Base-by-base conservation (phyloP, 1,140 invertebrate genomes). In the Rhopalosiphum maidis region DNA sequence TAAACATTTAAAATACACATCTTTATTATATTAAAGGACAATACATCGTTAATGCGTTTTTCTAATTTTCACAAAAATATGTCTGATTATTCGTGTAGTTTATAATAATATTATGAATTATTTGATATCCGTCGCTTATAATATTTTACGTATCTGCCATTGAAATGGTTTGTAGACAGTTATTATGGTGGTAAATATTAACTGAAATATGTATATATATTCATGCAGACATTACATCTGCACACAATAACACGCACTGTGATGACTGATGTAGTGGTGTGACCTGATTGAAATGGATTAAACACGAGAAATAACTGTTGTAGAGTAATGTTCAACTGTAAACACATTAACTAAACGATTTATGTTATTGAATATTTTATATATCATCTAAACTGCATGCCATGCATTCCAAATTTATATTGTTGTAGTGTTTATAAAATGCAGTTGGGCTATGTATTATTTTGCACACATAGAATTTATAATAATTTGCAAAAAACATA, bases 191-290 rank as follows among this genome's bases (percentile, higher is more conserved):
- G 60, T 68, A n/a, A 68, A 68, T n/a, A 68, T 68, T n/a, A n/a
- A 5, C 4, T n/a, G 4, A 68, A 68, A 77, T 77, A 30, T n/a
- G n/a, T n/a, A n/a, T n/a, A n/a, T 68, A 68, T 68, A 68, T n/a
- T n/a, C 60, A 68, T 77, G 15, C 11, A 68, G 60, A n/a, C 30
- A 77, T 77, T 18, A n/a, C 30, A 68, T 68, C 30, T 68, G 15
- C 48, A 18, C 48, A 18, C 15, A 51, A 18, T 77, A n/a, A 77
- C 30, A 77, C 30, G 60, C 30, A n/a, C 60, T 77, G 15, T n/a
- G 60, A 77, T 77, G 60, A 77, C 60, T 77, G 60, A n/a, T n/a
- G n/a, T 77, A 77, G 30, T 77, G 60, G n/a, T n/a, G n/a, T 77
- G 30, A n/a, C 30, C 60, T 77, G 60, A 77, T 77, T 18, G 60